A percentile compares a stretch with the other conserved stretches of the same genome.
Evolutionary conservation across 2,888 invertebrate genomes (phyloP).

Genomic region (Lydus trimaculatus): DNA sequence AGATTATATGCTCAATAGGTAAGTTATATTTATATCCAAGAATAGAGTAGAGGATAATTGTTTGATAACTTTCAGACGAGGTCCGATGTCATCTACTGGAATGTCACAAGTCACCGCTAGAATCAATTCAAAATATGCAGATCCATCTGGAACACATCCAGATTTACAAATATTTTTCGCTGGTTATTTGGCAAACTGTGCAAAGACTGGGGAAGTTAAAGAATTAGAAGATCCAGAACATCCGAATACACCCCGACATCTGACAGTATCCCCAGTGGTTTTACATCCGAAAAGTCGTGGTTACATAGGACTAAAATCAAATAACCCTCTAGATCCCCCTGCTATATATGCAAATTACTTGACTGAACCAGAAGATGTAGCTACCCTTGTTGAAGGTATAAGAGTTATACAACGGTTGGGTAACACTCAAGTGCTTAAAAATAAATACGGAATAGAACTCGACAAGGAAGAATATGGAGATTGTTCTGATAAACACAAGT

Average conservation of each 20-base stretch:
- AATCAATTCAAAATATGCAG: conserved; percentile 68
- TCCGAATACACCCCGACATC: conserved; percentile 51
- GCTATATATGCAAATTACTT: conserved; percentile 82
- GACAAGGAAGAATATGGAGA: conserved; percentile 62
- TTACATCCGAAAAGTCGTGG: conserved; percentile 74
- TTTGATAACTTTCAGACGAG: conserved; percentile 54
- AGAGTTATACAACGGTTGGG: conserved; percentile 66
- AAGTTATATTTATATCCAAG: background rate
- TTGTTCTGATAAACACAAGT: conserved; percentile 59
- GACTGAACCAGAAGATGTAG: conserved; percentile 69
- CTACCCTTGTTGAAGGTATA: conserved; percentile 70
- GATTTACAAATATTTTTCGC: conserved; percentile 74
- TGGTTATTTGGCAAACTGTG: conserved; percentile 69
- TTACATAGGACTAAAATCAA: conserved; percentile 68
- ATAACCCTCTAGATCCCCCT: conserved; percentile 74
- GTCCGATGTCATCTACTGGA: conserved; percentile 70
- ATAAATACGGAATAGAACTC: conserved; percentile 67
- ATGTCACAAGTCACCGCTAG: conserved; percentile 74
- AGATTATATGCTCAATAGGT: conserved; percentile 66
- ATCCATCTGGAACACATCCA: conserved; percentile 67
- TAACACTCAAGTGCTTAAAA: conserved; percentile 65
- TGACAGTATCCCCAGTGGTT: conserved; percentile 67
- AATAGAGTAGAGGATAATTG: background rate
- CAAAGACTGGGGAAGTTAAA: conserved; percentile 62
- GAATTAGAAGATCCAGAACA: conserved; percentile 56